Conservation (phyloP, 2,888 invertebrate species). For the Xestia rhomboidea region DNA sequence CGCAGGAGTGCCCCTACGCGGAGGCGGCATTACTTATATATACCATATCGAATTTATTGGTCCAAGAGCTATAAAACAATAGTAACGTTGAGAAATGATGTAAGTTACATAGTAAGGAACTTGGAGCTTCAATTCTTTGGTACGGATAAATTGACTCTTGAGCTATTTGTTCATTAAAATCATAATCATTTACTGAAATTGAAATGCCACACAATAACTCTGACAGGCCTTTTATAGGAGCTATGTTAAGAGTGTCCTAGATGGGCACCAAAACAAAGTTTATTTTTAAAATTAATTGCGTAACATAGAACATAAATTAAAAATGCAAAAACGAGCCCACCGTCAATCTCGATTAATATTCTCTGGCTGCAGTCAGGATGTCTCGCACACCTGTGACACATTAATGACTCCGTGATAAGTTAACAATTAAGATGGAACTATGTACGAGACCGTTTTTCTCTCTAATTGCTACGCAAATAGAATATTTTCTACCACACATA, state of each 20-base stretch:
- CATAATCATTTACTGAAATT: neutral
- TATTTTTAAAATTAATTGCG: slow-evolving; percentile 37
- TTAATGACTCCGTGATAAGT: slow-evolving; percentile 60
- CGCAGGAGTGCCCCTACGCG: slow-evolving; percentile 70
- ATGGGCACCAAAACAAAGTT: slow-evolving; percentile 14
- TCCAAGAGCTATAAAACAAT: slow-evolving; percentile 62
- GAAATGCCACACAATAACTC: neutral
- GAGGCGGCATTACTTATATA: slow-evolving; percentile 61
- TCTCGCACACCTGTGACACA: slow-evolving; percentile 61
- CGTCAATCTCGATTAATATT: slow-evolving; percentile 62
- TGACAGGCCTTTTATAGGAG: neutral
- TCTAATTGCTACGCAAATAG: slow-evolving; percentile 58
- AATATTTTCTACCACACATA: slow-evolving; percentile 43
- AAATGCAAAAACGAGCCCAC: slow-evolving; percentile 44
- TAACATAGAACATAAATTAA: slow-evolving; percentile 43
- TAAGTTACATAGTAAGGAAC: neutral
- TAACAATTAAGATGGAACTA: slow-evolving; percentile 58
- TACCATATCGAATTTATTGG: slow-evolving; percentile 68
- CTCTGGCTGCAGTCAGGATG: slow-evolving; percentile 59
- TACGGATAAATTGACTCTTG: neutral
- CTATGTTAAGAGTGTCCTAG: neutral
- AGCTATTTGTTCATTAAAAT: neutral
- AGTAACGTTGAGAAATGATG: slow-evolving; percentile 29
- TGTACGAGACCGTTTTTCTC: slow-evolving; percentile 46
- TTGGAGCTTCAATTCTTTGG: slow-evolving; percentile 2